Base-by-base conservation (phyloP, 2,797 vertebrate species). In the Poeciliopsis turneri region DNA sequence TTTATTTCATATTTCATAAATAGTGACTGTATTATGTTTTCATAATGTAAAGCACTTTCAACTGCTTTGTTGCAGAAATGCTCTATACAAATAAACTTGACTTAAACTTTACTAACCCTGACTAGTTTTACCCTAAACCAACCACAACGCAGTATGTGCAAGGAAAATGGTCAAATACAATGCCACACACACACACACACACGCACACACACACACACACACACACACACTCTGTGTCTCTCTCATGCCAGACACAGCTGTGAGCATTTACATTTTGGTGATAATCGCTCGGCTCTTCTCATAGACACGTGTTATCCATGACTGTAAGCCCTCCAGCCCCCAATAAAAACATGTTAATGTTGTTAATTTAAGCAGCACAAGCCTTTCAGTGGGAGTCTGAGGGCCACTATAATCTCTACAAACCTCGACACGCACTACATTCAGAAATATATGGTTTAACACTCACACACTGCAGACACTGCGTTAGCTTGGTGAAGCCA, bases 161-260 rank as follows among this genome's bases (percentile, higher is more conserved):
- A 51, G 20, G 20, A 51, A 51, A 51, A 23, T 23, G 20, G 49
- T 23, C 7, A 51, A 51, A 23, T 23, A 51, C 53, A 55, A 25
- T 25, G 8, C 2, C 53, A 1, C 23, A 11, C 74, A 28, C 30
- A 39, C 39, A 74, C 61, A 70, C 53, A 28, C 68, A 47, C 77
- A 70, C 47, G 23, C 76, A 46, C 20, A 25, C 16, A 23, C 39
- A 41, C 41, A 0, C 41, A 41, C 41, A 0, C 41, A 41, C 41
- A 69, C 41, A 49, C 78, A 72, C 46, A 30, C n/a, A n/a, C n/a
- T n/a, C n/a, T n/a, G 43, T 28, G 59, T 55, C 30, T 68, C 6
- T 64, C 69, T 33, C 36, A 90, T 94, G 93, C 87, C 93, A 94
- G 83, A 84, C 90, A 91, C 94, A 95, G 94, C 94, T 95, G 94